phyloP scores from a whole-genome alignment of 2,113 vertebrate species.

The Eublepharis macularius region DNA sequence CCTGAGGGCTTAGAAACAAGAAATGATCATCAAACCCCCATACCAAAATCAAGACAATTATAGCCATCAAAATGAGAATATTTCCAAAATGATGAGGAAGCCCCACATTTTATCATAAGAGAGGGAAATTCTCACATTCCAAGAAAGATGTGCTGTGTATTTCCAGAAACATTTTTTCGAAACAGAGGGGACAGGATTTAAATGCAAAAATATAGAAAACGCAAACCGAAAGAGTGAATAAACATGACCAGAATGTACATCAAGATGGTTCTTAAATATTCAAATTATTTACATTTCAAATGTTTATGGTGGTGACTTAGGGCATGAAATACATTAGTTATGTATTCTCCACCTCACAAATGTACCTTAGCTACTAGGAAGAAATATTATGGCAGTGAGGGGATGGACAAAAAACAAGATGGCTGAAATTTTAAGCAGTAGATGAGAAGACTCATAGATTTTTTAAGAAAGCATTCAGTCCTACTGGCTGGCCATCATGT shows the following conservation, averaged over 20 bases:
- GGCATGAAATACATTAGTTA: constrained; percentile 59
- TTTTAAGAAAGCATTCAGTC: background rate
- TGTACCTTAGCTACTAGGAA: background rate
- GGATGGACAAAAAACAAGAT: background rate
- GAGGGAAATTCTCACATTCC: background rate
- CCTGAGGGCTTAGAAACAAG: constrained; percentile 37
- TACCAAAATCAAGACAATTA: constrained; percentile 21
- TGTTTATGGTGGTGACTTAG: constrained; percentile 52
- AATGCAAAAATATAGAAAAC: background rate
- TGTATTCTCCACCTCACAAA: background rate
- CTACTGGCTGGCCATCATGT: background rate
- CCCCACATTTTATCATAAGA: background rate
- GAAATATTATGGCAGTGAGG: background rate
- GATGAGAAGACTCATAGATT: background rate
- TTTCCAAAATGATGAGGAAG: constrained; percentile 36
- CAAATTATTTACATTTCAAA: constrained; percentile 58
- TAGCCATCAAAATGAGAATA: constrained; percentile 10
- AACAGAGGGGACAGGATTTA: background rate
- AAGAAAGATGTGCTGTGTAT: background rate
- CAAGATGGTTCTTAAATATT: constrained; percentile 53
- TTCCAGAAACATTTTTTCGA: constrained; percentile 23
- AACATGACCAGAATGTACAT: constrained; percentile 17
- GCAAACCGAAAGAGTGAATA: background rate
- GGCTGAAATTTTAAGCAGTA: background rate
- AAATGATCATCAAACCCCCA: background rate